These are phyloP conservation scores for Scopus umbretta DNA, from an alignment of 2,113 vertebrate species.

Conservation along the genomic window DNA sequence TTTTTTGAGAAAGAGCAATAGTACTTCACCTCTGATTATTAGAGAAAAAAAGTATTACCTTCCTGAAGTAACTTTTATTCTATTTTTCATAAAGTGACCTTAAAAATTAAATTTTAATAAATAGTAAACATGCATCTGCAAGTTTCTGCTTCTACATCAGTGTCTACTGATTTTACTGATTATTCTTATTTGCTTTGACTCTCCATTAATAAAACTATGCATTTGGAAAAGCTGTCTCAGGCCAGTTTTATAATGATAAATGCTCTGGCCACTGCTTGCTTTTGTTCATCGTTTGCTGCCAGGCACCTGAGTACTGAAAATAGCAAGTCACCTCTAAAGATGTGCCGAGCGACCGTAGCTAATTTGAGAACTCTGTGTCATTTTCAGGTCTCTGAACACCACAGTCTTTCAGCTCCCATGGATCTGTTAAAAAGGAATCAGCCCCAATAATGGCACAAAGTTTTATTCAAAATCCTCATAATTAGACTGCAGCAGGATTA, in stretches of 20 bases:
- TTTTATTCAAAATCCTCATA: background rate
- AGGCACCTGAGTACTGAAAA: background rate
- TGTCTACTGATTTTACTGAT: background rate
- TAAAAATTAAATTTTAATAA: background rate
- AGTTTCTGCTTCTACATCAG: background rate
- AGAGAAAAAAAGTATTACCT: too few relatives aligned
- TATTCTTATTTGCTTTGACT: background rate
- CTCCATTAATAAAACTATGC: background rate
- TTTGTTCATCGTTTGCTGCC: background rate
- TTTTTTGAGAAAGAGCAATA: background rate
- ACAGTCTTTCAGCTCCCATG: background rate
- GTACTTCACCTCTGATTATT: background rate
- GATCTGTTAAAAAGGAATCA: background rate
- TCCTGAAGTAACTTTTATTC: background rate
- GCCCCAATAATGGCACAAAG: background rate
- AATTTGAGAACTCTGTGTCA: background rate
- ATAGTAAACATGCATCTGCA: background rate
- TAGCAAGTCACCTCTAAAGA: conserved; percentile 15
- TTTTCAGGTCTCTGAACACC: background rate
- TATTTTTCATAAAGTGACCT: background rate
- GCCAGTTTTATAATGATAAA: conserved; percentile 11
- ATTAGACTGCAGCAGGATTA: background rate
- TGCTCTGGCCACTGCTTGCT: background rate
- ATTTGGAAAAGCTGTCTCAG: background rate
- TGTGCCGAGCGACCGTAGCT: background rate